A percentile compares a stretch with the other conserved stretches of the same genome.
phyloP scores from a whole-genome alignment of 2,113 vertebrate genomes.

The Mus pahari region DNA sequence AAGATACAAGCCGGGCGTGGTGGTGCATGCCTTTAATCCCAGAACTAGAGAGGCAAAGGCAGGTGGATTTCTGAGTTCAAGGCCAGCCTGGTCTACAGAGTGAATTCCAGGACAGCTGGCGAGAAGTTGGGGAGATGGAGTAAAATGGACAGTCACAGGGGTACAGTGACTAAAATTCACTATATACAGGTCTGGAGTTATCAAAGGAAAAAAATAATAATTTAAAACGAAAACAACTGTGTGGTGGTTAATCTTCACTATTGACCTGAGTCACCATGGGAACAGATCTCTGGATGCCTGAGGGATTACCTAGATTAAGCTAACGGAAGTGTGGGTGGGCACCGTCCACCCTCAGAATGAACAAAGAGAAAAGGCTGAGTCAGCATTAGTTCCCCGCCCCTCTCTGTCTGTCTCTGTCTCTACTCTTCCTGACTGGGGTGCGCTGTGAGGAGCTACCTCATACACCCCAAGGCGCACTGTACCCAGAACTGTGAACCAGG shows the following conservation, averaged over 20 bases:
- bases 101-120: too few relatives aligned
- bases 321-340: not conserved
- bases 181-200: not conserved
- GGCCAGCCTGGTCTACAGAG: too few relatives aligned
- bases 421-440: not conserved
- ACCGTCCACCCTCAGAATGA: not conserved
- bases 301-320: not conserved
- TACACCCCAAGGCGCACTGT: not conserved
- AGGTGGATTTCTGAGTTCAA: too few relatives aligned
- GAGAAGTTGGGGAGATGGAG: not conserved
- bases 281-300: not conserved
- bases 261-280: not conserved
- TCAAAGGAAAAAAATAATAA: not conserved
- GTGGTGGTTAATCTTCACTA: not conserved
- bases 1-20: too few relatives aligned
- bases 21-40: too few relatives aligned
- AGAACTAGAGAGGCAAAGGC: too few relatives aligned
- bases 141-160: too few relatives aligned
- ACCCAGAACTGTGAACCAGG: not conserved
- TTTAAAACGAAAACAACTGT: not conserved
- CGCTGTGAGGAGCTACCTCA: not conserved
- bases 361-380: not conserved
- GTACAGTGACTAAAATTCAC: not conserved
- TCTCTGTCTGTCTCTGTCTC: too few relatives aligned
- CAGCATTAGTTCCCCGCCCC: too few relatives aligned